These are phyloP conservation scores for Oreotrochilus melanogaster DNA, from an alignment of 2,113 vertebrate genomes.

Conservation along the genomic window DNA sequence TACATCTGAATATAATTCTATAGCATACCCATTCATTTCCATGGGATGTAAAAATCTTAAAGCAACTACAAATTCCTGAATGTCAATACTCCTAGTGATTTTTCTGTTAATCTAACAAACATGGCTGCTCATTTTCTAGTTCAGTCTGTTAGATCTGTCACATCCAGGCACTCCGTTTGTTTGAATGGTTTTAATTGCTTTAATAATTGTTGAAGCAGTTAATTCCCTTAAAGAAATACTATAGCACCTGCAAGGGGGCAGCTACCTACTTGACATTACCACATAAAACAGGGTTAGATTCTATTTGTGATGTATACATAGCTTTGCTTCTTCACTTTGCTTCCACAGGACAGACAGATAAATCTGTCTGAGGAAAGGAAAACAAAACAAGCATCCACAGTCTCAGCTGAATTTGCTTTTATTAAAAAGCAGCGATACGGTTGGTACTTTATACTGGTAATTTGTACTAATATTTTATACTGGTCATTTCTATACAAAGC, in stretches of 20 bases:
- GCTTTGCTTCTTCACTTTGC: neutral
- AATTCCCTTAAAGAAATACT: neutral
- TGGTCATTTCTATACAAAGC: neutral
- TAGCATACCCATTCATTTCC: neutral
- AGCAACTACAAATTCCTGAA: neutral
- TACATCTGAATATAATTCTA: neutral
- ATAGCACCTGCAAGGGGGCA: neutral
- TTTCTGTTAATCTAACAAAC: slow-evolving; percentile 38
- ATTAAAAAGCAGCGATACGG: neutral
- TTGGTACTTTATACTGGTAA: neutral
- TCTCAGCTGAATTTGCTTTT: neutral
- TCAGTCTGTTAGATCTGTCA: neutral
- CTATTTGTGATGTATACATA: neutral
- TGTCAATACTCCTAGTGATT: slow-evolving; percentile 2
- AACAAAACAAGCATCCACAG: neutral
- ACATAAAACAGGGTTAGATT: neutral
- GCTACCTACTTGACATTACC: neutral
- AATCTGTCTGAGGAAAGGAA: neutral
- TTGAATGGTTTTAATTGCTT: neutral
- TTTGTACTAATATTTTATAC: neutral
- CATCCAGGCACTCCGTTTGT: neutral
- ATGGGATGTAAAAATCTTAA: neutral
- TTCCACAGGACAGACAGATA: neutral
- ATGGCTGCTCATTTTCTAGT: neutral
- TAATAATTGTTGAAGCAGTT: neutral